Conservation (phyloP, 2,113 vertebrate genomes). For the Synchiropus splendidus region DNA sequence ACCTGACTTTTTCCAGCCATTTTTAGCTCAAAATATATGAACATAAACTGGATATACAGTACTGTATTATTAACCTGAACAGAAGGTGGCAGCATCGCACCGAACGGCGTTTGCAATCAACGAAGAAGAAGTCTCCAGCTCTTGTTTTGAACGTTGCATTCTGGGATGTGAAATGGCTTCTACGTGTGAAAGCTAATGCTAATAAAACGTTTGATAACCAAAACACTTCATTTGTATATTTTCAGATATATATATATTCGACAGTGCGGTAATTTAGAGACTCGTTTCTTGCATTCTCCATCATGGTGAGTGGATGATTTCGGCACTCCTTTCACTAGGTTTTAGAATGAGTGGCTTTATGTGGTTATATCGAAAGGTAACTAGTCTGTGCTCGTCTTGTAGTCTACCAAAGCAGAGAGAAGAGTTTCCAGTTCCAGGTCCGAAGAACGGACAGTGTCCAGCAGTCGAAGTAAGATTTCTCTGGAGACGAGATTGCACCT, state of each 20-base stretch:
- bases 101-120: neutral
- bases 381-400: neutral
- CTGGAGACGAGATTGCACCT: no score
- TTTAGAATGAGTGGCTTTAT: neutral
- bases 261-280: no score
- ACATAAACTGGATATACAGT: no score
- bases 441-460: slow-evolving; percentile 33
- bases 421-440: slow-evolving; percentile 53
- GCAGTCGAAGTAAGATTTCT: slow-evolving; percentile 47
- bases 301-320: slow-evolving; percentile 48
- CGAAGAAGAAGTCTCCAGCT: neutral
- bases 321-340: neutral
- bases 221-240: no score
- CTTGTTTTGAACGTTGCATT: slow-evolving; percentile 40
- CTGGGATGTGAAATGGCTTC: slow-evolving; percentile 58
- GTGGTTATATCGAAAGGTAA: no score
- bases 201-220: neutral
- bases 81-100: no score
- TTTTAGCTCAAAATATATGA: no score
- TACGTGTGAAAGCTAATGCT: slow-evolving; percentile 9
- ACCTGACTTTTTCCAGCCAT: no score
- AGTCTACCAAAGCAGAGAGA: slow-evolving; percentile 55
- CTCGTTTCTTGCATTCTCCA: neutral
- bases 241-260: no score
- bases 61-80: neutral